Evolutionary conservation across 2,797 vertebrate genomes (phyloP).

Genomic region (Xyrichtys novacula): DNA sequence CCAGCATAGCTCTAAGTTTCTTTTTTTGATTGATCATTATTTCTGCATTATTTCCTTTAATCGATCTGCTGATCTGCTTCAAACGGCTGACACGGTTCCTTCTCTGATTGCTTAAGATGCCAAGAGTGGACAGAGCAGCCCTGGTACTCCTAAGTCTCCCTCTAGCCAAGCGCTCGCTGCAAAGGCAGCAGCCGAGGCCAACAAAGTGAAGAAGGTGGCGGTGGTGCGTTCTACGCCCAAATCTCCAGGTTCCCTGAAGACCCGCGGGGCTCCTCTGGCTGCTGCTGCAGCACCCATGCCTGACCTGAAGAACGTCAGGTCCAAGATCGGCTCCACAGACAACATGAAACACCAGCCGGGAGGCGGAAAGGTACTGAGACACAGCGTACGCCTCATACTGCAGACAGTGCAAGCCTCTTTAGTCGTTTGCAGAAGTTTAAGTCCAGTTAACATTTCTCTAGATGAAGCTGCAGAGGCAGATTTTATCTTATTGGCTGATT

Average conservation of each 20-base stretch:
- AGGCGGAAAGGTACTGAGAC: slow-evolving; percentile 90
- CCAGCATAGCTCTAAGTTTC: slow-evolving; percentile 3
- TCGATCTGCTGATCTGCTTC: background rate
- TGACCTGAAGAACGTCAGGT: slow-evolving; percentile 92
- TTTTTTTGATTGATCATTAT: background rate
- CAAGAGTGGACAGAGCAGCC: slow-evolving; percentile 94
- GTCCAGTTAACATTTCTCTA: background rate
- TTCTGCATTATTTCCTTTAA: background rate
- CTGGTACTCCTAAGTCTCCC: slow-evolving; percentile 92
- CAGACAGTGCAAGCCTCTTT: background rate
- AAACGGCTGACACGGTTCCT: background rate
- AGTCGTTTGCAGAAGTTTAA: slow-evolving; percentile 11
- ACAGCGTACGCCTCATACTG: background rate
- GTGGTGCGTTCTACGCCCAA: slow-evolving; percentile 95
- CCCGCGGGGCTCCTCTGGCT: slow-evolving; percentile 84
- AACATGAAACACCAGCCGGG: slow-evolving; percentile 97
- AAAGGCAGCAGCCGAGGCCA: slow-evolving; percentile 87
- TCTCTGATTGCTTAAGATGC: slow-evolving; percentile 81
- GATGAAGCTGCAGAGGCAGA: slow-evolving; percentile 7
- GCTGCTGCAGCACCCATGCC: slow-evolving; percentile 83
- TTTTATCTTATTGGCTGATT: background rate
- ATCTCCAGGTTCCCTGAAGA: slow-evolving; percentile 93
- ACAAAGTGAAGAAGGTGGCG: slow-evolving; percentile 94
- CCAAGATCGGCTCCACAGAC: slow-evolving; percentile 96
- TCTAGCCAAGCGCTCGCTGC: slow-evolving; percentile 88